Percentiles rank a stretch among this genome's conserved stretches.
Conservation (phyloP, 2,797 vertebrate species). For the Poeciliopsis gracilis region DNA sequence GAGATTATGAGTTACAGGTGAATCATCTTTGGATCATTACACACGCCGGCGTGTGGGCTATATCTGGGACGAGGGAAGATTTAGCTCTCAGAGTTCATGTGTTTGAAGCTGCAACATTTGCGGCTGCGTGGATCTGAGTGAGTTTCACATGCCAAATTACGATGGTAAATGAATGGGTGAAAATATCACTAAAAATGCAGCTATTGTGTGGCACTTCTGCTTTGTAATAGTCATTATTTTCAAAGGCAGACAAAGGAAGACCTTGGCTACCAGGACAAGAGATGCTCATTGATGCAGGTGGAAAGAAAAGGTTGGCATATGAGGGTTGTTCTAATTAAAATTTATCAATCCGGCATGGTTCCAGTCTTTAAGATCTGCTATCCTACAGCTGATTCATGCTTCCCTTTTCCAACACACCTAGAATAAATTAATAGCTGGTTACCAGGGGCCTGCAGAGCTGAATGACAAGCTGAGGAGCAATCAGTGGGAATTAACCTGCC, state of each 20-base stretch:
- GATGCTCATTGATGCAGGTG: neutral
- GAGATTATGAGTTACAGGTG: neutral
- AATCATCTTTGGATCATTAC: neutral
- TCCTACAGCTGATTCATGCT: neutral
- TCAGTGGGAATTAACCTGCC: conserved; percentile 17
- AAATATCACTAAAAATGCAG: neutral
- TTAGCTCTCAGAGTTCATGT: neutral
- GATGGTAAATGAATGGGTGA: neutral
- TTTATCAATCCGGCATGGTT: neutral
- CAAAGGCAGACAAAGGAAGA: neutral
- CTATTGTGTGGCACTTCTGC: neutral
- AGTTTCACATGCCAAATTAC: neutral
- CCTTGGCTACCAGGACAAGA: neutral
- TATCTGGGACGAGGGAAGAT: neutral
- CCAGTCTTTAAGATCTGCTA: neutral
- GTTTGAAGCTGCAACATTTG: neutral
- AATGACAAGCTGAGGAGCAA: neutral
- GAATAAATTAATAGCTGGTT: neutral
- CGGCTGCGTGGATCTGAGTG: neutral
- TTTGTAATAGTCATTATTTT: neutral
- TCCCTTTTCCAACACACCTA: conserved; percentile 5
- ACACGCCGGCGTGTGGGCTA: neutral
- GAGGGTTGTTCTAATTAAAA: neutral
- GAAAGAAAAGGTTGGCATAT: neutral
- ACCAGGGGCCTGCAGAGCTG: neutral